Evolutionary conservation across 2,888 invertebrate species (phyloP).

Genomic region (Cristatella mucedo): DNA sequence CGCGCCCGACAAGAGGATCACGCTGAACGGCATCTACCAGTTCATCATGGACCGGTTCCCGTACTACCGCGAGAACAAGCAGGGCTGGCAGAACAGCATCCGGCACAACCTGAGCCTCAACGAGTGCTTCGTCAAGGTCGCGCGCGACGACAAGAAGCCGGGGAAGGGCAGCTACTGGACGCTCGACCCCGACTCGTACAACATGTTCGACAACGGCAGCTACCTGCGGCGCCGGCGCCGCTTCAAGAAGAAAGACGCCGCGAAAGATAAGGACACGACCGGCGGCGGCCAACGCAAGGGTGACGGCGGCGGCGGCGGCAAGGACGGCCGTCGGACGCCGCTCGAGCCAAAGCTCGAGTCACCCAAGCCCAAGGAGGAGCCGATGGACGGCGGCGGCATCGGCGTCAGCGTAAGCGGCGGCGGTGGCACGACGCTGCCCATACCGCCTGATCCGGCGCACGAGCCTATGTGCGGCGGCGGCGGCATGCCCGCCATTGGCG

Average conservation of each 20-base stretch:
- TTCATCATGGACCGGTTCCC: constrained; percentile 96
- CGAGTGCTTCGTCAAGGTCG: constrained; percentile 92
- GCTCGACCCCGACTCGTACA: constrained; percentile 80
- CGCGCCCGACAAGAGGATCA: constrained; percentile 77
- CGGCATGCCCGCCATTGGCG: background rate
- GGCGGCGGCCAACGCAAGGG: too few relatives aligned
- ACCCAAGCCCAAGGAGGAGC: too few relatives aligned
- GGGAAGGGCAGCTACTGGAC: constrained; percentile 97
- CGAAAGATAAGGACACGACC: too few relatives aligned
- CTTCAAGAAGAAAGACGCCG: constrained; percentile 39
- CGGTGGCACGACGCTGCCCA: constrained; percentile 7
- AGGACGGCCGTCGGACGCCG: too few relatives aligned
- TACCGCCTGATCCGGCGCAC: constrained; percentile 7
- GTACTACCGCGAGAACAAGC: constrained; percentile 90
- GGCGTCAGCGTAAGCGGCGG: too few relatives aligned
- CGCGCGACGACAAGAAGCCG: constrained; percentile 88
- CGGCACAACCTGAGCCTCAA: constrained; percentile 84
- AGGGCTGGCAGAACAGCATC: constrained; percentile 82
- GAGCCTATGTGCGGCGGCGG: too few relatives aligned
- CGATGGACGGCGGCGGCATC: too few relatives aligned
- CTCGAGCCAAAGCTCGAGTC: too few relatives aligned
- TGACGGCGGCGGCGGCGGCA: too few relatives aligned
- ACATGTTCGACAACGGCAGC: constrained; percentile 94
- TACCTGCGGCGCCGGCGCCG: constrained; percentile 56
- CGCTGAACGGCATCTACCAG: constrained; percentile 88